Evolutionary conservation across 1,140 invertebrate species (phyloP), one percentile per base, ranked within the genome.

Genomic region (Orchesella cincta): DNA sequence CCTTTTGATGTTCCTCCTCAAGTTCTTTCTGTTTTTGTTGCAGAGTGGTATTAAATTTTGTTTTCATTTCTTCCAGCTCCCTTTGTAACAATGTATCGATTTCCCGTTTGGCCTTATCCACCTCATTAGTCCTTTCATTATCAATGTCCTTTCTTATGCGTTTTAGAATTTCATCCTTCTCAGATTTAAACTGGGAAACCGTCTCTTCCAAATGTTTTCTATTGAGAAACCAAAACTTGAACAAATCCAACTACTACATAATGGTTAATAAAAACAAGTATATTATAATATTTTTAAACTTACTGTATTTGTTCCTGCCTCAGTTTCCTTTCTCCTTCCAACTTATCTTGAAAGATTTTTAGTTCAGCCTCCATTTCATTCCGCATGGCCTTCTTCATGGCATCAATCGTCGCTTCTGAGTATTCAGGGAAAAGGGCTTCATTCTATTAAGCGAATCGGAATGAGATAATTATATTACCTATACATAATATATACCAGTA

Each of bases 81-180:
- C 8, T 29, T 52, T 57, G 39, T 20, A 74, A 14, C 26, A 74
- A 2, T 3, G 1, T 28, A 54, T 74, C 73, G 3, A 74, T 2
- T 33, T 74, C 73, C 1, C 20, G 52, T 33, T 74, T 74, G 14
- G 31, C 52, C 28, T 57, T 74, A 26, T 57, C 73, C 8, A 74
- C n/a, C 34, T 74, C 73, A 34, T 12, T 12, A 12, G 16, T 57
- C 26, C 26, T 74, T 33, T 74, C 28, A 12, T 5, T 23, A 5
- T 74, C 46, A 2, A 74, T n/a, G 18, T 57, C 73, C 5, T 54
- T 20, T 54, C 29, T 16, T 5, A 57, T 20, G 2, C 29, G 12
- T 31, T 20, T 57, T n/a, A 74, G 2, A 20, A n/a, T 29, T 5
- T 52, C 39, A 8, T 74, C 73, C 29, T 74, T 52, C 33, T 52